These are phyloP conservation scores for Xiphydria camelus DNA, from an alignment of 2,888 invertebrate genomes.

Conservation along the genomic window DNA sequence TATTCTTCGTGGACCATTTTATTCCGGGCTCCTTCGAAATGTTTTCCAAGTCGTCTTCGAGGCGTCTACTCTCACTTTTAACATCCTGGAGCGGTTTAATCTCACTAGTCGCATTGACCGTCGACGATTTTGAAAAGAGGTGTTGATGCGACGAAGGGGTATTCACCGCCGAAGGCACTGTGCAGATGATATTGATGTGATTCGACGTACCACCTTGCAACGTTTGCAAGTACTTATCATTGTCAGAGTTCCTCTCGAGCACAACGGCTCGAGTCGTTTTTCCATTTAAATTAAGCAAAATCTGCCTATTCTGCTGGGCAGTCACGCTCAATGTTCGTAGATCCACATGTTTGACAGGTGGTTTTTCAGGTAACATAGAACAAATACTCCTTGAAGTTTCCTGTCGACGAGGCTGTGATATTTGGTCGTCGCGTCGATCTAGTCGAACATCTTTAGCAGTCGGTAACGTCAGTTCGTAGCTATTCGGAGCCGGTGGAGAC, in stretches of 20 bases:
- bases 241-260: slow-evolving; percentile 8
- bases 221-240: slow-evolving; percentile 3
- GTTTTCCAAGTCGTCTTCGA: neutral
- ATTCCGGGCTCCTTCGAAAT: no score
- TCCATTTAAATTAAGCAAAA: slow-evolving; percentile 9
- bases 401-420: no score
- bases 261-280: slow-evolving; percentile 13
- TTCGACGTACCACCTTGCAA: neutral
- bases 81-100: slow-evolving; percentile 7
- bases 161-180: slow-evolving; percentile 7
- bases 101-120: no score
- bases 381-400: no score
- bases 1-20: slow-evolving; percentile 15
- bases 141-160: slow-evolving; percentile 7
- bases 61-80: no score
- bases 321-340: slow-evolving; percentile 1
- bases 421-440: no score
- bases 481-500: slow-evolving; percentile 1
- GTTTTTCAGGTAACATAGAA: no score
- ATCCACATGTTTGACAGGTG: slow-evolving; percentile 2
- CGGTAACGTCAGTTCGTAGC: neutral
- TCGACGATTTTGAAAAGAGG: no score
- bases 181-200: slow-evolving; percentile 10
- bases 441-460: neutral
- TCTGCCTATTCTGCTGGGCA: slow-evolving; percentile 9